phyloP scores from a whole-genome alignment of 2,888 invertebrate species.

The Steromphala cineraria region DNA sequence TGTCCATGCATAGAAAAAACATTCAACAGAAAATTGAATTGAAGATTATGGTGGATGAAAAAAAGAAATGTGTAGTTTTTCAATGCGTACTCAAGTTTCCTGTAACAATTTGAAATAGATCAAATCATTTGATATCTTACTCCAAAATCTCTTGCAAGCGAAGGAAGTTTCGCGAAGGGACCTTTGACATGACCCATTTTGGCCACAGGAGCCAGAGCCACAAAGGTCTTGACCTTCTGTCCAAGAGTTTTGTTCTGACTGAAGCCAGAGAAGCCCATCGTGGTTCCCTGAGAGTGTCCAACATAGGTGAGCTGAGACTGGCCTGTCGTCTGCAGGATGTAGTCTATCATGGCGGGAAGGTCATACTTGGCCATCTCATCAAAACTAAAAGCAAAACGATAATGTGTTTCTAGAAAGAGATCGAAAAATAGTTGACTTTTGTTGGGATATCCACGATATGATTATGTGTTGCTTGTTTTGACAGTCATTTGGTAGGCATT shows the following conservation, averaged over 20 bases:
- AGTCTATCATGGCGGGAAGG: slow-evolving; percentile 89
- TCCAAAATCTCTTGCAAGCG: slow-evolving; percentile 52
- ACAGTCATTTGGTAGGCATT: no score
- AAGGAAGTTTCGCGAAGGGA: slow-evolving; percentile 59
- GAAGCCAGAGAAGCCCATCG: slow-evolving; percentile 72
- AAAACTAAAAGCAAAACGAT: slow-evolving; percentile 79
- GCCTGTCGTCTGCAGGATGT: slow-evolving; percentile 80
- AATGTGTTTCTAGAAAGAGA: no score
- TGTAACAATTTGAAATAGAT: no score
- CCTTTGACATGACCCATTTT: slow-evolving; percentile 59
- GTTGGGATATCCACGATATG: no score
- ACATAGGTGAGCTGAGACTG: slow-evolving; percentile 83
- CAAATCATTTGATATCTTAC: slow-evolving; percentile 28
- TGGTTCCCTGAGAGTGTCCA: slow-evolving; percentile 91
- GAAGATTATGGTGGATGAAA: no score
- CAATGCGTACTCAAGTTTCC: no score
- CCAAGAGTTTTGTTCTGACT: slow-evolving; percentile 65
- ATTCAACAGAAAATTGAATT: no score
- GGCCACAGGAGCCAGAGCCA: slow-evolving; percentile 75
- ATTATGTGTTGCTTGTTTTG: no score
- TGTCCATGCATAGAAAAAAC: no score
- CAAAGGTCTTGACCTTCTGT: slow-evolving; percentile 68
- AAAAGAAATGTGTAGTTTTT: no score
- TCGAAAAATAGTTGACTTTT: no score
- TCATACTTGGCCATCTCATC: slow-evolving; percentile 92